Base-by-base conservation (phyloP, 2,888 invertebrate species). In the Eucera pruinosa region DNA sequence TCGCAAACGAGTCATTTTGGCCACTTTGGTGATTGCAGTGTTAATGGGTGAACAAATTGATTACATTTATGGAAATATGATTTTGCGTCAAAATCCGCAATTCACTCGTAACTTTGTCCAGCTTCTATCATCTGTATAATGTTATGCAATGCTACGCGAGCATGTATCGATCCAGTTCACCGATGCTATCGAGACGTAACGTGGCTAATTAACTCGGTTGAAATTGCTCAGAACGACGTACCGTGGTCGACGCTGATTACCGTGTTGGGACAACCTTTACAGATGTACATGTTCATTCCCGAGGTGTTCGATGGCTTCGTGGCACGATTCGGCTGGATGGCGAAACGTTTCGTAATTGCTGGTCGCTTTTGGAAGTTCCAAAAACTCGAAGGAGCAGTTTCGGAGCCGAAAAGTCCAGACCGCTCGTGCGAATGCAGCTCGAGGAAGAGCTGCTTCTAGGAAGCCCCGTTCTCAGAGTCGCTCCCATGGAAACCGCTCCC, bases 321-420 rank as follows among this genome's bases (percentile, higher is more conserved):
- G 60, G 39, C 60, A 48, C 57, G 30, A 20, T 11, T 15, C 7
- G 13, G 9, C 13, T 52, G 62, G 65, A 43, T 52, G 64, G 68
- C 74, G 23, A 78, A 74, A 65, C 54, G 72, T 69, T 78, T 72
- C 64, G 55, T 68, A 78, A 79, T 79, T 73, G 68, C 55, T 43
- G 68, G 61, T 64, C 72, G 68, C 50, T 47, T 62, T 73, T 33
- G 55, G 57, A 47, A 65, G 76, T 66, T 45, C 54, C 74, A n/a
- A 43, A 52, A 57, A 54, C 58, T 33, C 36, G 45, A 48, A 48
- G 54, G 33, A 20, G 58, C n/a, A 23, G 67, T 60, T 33, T 33
- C 45, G 27, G 11, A 60, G 36, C 54, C 68, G 74, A 60, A 68
- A 72, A 68, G 41, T 41, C 48, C n/a, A 47, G 64, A 20, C 67